Conservation (phyloP, 2,113 vertebrate genomes). For the Balaenoptera acutorostrata region DNA sequence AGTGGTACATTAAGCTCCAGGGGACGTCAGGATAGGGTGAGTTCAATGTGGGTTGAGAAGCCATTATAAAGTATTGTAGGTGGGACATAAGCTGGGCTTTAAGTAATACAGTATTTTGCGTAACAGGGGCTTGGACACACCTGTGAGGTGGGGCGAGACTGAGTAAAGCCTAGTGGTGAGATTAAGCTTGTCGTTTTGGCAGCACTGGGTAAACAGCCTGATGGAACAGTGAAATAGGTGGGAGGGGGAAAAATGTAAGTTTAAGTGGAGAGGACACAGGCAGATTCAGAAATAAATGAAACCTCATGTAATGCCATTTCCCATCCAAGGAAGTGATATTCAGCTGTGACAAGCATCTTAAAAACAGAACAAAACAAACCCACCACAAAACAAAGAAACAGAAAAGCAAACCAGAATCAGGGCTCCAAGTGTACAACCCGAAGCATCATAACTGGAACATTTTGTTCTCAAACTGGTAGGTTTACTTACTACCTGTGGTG, state of each 20-base stretch:
- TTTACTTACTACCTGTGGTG: accelerated
- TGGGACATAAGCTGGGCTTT: neutral
- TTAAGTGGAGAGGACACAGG: neutral
- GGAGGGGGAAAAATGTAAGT: neutral
- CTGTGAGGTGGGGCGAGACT: neutral
- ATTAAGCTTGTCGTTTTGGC: neutral
- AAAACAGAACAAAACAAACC: neutral
- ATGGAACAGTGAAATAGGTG: neutral
- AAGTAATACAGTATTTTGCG: neutral
- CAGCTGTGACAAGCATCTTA: neutral
- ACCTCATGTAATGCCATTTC: neutral
- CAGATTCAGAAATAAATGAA: neutral
- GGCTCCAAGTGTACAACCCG: neutral
- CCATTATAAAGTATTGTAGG: neutral
- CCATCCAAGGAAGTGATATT: neutral
- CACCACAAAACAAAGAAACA: neutral
- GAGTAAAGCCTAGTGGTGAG: neutral
- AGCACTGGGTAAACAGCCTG: too few relatives aligned
- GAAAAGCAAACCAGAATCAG: neutral
- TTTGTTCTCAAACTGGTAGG: neutral
- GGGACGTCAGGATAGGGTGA: neutral
- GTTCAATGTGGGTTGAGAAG: neutral
- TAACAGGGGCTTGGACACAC: neutral
- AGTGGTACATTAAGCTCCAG: neutral
- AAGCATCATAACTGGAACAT: neutral